phyloP scores from a whole-genome alignment of 92 coral and sea anemone genomes.

The Pocillopora meandrina region DNA sequence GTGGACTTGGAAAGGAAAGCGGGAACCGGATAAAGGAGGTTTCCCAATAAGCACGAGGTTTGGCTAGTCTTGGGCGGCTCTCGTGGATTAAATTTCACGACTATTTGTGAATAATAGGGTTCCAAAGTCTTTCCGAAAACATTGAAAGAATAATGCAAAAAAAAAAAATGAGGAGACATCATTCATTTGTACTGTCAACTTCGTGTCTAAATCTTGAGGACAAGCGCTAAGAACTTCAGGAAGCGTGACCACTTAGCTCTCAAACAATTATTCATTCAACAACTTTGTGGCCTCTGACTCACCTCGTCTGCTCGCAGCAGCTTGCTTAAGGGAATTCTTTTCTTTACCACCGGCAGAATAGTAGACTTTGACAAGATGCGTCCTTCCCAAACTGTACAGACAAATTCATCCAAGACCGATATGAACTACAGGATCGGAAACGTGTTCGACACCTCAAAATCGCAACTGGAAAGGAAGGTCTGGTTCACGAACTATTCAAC shows the following conservation, averaged over 20 bases:
- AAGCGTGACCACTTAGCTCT: not conserved
- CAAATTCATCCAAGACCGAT: not conserved
- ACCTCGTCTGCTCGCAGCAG: conserved; percentile 9
- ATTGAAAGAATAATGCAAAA: not conserved
- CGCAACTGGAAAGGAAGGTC: not conserved
- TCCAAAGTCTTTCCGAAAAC: not conserved
- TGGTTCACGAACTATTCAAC: not conserved
- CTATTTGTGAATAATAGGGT: not conserved
- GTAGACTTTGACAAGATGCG: not conserved
- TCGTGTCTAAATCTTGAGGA: not conserved
- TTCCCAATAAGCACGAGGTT: not conserved
- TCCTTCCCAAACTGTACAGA: not conserved
- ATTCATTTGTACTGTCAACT: too few species aligned
- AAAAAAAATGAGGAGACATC: not conserved
- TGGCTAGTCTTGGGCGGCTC: not conserved
- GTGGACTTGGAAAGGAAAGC: not conserved
- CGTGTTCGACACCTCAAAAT: not conserved
- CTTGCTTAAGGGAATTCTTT: not conserved
- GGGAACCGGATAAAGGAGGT: not conserved
- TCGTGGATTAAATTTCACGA: not conserved
- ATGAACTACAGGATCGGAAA: not conserved
- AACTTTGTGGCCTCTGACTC: conserved; percentile 12
- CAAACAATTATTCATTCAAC: not conserved
- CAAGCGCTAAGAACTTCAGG: not conserved
- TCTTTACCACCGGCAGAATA: not conserved